Conservation (phyloP, 2,888 invertebrate species). For the Sclerodermus sp. region DNA sequence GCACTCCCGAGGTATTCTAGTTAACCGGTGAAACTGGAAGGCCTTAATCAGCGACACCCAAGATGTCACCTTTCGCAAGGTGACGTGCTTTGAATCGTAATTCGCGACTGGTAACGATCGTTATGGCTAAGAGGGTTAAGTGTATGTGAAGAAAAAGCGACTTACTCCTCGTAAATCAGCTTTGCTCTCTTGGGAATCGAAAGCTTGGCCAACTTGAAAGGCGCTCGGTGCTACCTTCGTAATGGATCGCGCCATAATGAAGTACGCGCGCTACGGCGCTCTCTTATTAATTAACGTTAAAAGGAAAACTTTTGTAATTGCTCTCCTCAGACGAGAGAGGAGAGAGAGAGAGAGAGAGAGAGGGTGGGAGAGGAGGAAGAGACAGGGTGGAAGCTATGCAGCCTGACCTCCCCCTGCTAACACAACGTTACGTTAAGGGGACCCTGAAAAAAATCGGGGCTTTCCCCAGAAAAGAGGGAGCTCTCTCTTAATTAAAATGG, state of each 20-base stretch:
- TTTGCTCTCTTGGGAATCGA: constrained; percentile 21
- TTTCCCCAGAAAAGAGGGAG: not conserved
- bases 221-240: constrained; percentile 10
- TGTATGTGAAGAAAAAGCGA: constrained; percentile 22
- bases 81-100: constrained; percentile 16
- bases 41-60: constrained; percentile 19
- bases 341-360: too few species aligned
- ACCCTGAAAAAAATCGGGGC: constrained; percentile 5
- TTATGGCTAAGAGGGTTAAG: constrained; percentile 36
- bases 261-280: too few species aligned
- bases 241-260: constrained; percentile 30
- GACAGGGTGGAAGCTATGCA: too few species aligned
- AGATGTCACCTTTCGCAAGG: constrained; percentile 7
- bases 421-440: constrained; percentile 12
- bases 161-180: constrained; percentile 19
- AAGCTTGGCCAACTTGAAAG: constrained; percentile 22
- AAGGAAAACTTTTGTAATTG: constrained; percentile 34
- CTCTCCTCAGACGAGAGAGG: constrained; percentile 23
- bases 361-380: too few species aligned
- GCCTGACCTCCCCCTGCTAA: not conserved
- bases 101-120: not conserved
- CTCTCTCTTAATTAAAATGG: constrained; percentile 14
- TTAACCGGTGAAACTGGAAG: not conserved
- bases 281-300: constrained; percentile 34
- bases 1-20: constrained; percentile 12